phyloP scores from a whole-genome alignment of 2,113 vertebrate genomes.

The Alexandromys fortis region DNA sequence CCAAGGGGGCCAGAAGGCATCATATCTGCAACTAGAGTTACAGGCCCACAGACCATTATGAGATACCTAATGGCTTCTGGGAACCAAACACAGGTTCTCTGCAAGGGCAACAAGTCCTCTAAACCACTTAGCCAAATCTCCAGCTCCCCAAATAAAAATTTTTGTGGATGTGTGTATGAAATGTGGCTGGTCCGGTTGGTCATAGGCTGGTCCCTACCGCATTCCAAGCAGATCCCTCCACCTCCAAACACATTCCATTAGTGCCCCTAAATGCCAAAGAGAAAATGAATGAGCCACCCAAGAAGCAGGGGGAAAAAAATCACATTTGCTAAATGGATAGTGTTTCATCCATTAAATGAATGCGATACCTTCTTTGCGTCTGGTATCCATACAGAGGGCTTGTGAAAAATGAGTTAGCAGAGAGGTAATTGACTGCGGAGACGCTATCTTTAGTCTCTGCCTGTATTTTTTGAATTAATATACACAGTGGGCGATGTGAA shows the following conservation, averaged over 20 bases:
- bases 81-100: too few relatives aligned
- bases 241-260: neutral
- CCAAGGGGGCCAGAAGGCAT: neutral
- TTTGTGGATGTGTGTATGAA: neutral
- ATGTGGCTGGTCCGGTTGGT: neutral
- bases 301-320: neutral
- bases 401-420: constrained; percentile 73
- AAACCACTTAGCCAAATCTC: neutral
- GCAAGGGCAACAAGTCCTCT: neutral
- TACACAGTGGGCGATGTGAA: constrained; percentile 67
- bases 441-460: constrained; percentile 68
- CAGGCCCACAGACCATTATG: neutral
- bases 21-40: neutral
- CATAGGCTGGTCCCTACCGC: neutral
- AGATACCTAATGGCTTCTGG: neutral
- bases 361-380: constrained; percentile 56
- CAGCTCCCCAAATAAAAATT: neutral
- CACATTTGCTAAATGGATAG: constrained; percentile 57
- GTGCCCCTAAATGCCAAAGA: neutral
- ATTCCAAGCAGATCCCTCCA: neutral
- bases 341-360: constrained; percentile 68
- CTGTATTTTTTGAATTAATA: constrained; percentile 70
- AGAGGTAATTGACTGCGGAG: constrained; percentile 68
- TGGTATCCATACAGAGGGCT: constrained; percentile 49
- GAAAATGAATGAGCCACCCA: constrained; percentile 38